These are phyloP conservation scores for Ctenoplectra terminalis DNA, from an alignment of 1,140 invertebrate species.

Conservation along the genomic window DNA sequence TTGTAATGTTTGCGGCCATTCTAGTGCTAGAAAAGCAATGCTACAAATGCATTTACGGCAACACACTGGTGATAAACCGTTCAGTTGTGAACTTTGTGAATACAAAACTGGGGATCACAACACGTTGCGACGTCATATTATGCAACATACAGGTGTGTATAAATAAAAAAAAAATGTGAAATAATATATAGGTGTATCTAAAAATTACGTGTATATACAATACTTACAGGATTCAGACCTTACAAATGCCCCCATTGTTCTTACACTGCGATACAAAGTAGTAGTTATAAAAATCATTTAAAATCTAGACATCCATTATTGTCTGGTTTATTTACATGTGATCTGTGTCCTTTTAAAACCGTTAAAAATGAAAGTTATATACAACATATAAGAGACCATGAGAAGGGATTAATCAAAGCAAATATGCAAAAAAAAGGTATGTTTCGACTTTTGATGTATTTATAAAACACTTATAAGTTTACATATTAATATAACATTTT, in stretches of 20 bases:
- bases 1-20: constrained; percentile 90
- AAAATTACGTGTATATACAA: constrained; percentile 24
- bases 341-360: constrained; percentile 84
- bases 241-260: constrained; percentile 88
- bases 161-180: background rate
- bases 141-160: constrained; percentile 88
- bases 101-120: constrained; percentile 90
- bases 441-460: background rate
- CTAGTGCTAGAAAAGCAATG: constrained; percentile 87
- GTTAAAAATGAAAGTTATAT: constrained; percentile 85
- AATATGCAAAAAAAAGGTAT: constrained; percentile 71
- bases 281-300: constrained; percentile 87
- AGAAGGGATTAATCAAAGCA: constrained; percentile 81
- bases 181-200: background rate
- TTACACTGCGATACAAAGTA: constrained; percentile 88
- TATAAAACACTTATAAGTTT: background rate
- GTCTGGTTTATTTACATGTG: constrained; percentile 84
- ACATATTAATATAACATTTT: constrained; percentile 13
- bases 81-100: constrained; percentile 87
- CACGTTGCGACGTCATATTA: constrained; percentile 88
- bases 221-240: constrained; percentile 80
- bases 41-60: constrained; percentile 87
- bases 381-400: constrained; percentile 85
- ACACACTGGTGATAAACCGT: constrained; percentile 91
- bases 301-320: constrained; percentile 85